Percentiles rank a stretch among this genome's conserved stretches.
These are phyloP conservation scores for Sialis lutaria DNA, from an alignment of 2,888 invertebrate species.

Conservation along the genomic window DNA sequence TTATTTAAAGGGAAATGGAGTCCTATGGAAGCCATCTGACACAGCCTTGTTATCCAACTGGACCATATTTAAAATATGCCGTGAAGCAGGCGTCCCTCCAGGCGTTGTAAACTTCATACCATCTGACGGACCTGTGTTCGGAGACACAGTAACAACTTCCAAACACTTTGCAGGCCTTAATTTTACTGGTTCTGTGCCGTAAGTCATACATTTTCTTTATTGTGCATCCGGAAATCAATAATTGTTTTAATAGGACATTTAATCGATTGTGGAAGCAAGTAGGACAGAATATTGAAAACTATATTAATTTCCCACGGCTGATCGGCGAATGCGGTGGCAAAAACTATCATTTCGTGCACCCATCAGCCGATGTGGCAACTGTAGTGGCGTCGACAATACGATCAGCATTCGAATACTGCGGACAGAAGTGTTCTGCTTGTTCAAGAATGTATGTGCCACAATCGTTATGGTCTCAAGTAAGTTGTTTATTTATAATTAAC, in stretches of 20 bases:
- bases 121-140: slow-evolving; percentile 89
- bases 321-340: slow-evolving; percentile 98
- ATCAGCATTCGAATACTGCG: slow-evolving; percentile 89
- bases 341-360: slow-evolving; percentile 95
- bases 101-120: slow-evolving; percentile 97
- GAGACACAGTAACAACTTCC: slow-evolving; percentile 71
- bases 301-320: slow-evolving; percentile 80
- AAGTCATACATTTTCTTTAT: slow-evolving; percentile 19
- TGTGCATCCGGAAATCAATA: slow-evolving; percentile 1
- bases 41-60: slow-evolving; percentile 93
- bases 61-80: slow-evolving; percentile 79
- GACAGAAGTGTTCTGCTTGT: slow-evolving; percentile 98
- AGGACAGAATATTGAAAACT: slow-evolving; percentile 68
- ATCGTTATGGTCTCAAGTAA: slow-evolving; percentile 61
- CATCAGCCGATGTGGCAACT: slow-evolving; percentile 66
- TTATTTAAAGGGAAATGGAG: slow-evolving; percentile 68
- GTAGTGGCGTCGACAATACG: slow-evolving; percentile 75
- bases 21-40: slow-evolving; percentile 97
- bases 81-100: slow-evolving; percentile 89
- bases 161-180: slow-evolving; percentile 84
- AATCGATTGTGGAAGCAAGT: slow-evolving; percentile 86
- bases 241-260: slow-evolving; percentile 48
- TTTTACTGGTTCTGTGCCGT: slow-evolving; percentile 95
- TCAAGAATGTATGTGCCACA: slow-evolving; percentile 92
- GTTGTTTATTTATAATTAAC: slow-evolving; percentile 3